Conservation (phyloP, 2,797 vertebrate species). For the Trematomus bernacchii region DNA sequence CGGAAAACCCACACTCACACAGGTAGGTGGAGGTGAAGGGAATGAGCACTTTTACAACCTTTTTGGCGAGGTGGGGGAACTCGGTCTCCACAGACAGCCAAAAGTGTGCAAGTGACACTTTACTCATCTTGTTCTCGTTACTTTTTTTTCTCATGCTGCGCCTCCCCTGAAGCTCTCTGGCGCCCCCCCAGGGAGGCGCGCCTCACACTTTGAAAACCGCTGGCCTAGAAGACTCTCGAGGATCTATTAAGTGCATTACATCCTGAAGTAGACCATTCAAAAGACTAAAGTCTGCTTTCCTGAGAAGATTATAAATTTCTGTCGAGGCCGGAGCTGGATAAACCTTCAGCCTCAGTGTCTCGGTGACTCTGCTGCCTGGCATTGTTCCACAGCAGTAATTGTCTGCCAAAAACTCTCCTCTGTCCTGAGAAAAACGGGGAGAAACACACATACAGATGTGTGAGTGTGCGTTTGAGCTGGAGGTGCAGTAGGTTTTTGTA, state of each 20-base stretch:
- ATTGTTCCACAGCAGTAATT: slow-evolving; percentile 14
- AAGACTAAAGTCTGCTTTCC: slow-evolving; percentile 49
- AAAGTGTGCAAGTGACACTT: too few species aligned
- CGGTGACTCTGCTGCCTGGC: slow-evolving; percentile 29
- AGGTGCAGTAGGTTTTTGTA: slow-evolving; percentile 10
- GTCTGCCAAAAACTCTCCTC: slow-evolving; percentile 29
- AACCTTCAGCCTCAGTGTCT: slow-evolving; percentile 40
- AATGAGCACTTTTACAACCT: too few species aligned
- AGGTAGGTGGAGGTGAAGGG: too few species aligned
- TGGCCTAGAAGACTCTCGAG: slow-evolving; percentile 25
- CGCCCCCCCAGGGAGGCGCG: too few species aligned
- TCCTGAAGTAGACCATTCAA: slow-evolving; percentile 47
- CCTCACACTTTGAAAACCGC: too few species aligned
- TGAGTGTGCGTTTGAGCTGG: slow-evolving; percentile 3
- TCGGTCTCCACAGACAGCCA: too few species aligned
- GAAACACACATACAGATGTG: slow-evolving; percentile 9
- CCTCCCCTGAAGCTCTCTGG: too few species aligned
- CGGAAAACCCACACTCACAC: too few species aligned
- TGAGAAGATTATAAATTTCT: slow-evolving; percentile 41
- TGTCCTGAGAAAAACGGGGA: slow-evolving; percentile 18
- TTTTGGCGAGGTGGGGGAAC: too few species aligned
- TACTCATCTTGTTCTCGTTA: too few species aligned
- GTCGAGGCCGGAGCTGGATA: slow-evolving; percentile 23
- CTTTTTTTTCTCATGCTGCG: too few species aligned
- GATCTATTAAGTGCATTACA: slow-evolving; percentile 50